Conservation (phyloP, 1,140 invertebrate species). For the Euglossa dilemma region DNA sequence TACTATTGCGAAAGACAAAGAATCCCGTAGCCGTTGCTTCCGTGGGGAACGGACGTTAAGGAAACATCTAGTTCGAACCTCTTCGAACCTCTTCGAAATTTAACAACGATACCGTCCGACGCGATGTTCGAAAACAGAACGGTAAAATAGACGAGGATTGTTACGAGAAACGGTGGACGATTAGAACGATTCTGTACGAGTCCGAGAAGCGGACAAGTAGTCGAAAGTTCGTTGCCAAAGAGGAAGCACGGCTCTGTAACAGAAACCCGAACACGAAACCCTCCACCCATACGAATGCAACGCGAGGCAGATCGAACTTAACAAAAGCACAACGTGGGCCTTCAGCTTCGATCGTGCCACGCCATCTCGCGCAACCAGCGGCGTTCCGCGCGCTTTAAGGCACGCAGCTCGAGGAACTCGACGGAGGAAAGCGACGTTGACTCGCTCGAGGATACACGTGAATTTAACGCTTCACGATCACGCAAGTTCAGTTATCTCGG, state of each 20-base stretch:
- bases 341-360: slow-evolving; percentile 74
- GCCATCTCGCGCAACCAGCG: background rate
- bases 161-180: too few relatives aligned
- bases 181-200: too few relatives aligned
- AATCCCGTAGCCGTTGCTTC: slow-evolving; percentile 37
- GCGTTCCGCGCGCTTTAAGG: background rate
- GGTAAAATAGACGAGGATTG: too few relatives aligned
- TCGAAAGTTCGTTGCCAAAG: background rate
- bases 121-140: too few relatives aligned
- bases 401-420: slow-evolving; percentile 20
- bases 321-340: slow-evolving; percentile 79
- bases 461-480: slow-evolving; percentile 18
- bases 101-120: too few relatives aligned
- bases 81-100: background rate
- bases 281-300: slow-evolving; percentile 74
- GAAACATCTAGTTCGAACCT: background rate
- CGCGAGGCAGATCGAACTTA: slow-evolving; percentile 67
- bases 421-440: slow-evolving; percentile 11
- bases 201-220: too few relatives aligned
- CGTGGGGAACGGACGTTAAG: slow-evolving; percentile 1
- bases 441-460: slow-evolving; percentile 22
- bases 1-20: slow-evolving; percentile 45
- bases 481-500: background rate
- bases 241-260: slow-evolving; percentile 54
- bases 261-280: slow-evolving; percentile 72